Evolutionary conservation across 2,797 vertebrate genomes (phyloP).

Genomic region (Glossophaga mutica): DNA sequence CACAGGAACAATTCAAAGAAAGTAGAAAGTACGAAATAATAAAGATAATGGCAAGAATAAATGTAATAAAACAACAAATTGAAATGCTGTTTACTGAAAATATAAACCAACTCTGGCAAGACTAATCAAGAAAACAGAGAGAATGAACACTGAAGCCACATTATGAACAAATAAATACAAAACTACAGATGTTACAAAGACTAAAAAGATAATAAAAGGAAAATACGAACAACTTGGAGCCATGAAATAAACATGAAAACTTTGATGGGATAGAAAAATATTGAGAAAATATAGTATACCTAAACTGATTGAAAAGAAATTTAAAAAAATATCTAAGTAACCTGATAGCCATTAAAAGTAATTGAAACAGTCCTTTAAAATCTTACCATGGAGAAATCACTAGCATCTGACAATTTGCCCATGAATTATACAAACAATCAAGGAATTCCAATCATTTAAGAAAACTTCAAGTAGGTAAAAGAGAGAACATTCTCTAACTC

Average conservation of each 20-base stretch:
- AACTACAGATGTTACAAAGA: background rate
- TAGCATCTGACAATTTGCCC: background rate
- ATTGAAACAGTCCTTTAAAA: background rate
- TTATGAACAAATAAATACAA: conserved; percentile 24
- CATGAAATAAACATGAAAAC: conserved; percentile 18
- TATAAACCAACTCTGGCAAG: background rate
- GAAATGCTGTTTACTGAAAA: background rate
- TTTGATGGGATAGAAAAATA: background rate
- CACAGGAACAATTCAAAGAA: background rate
- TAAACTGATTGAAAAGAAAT: background rate
- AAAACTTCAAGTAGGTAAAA: background rate
- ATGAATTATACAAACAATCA: conserved; percentile 2
- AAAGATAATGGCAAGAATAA: background rate
- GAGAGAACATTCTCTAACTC: background rate
- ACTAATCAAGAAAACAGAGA: background rate
- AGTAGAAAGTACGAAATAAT: background rate
- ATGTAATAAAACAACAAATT: background rate
- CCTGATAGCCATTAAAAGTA: background rate
- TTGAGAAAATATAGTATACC: background rate
- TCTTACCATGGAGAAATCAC: conserved; percentile 14
- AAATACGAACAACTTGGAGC: background rate
- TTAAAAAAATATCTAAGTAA: background rate
- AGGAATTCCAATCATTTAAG: background rate
- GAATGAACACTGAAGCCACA: background rate
- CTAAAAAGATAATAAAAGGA: background rate